Base-by-base conservation (phyloP, 64 coral and sea anemone genomes). In the Montipora cactus region DNA sequence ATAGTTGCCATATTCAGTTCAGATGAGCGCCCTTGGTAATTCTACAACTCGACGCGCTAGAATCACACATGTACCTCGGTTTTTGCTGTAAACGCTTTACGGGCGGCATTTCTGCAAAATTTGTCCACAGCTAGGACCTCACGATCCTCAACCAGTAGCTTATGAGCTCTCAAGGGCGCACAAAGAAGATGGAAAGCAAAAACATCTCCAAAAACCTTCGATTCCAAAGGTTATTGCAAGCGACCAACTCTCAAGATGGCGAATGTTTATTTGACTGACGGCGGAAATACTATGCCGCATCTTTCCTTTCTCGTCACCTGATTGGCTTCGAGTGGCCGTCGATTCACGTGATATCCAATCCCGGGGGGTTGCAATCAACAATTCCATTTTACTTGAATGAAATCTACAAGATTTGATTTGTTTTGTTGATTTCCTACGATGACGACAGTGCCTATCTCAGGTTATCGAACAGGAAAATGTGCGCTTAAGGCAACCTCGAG, bases 211-310 rank as follows among this genome's bases (percentile, higher is more conserved):
- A 49, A 45, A 86, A 86, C 21, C 61, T 25, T 13, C 19, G 50
- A 86, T 86, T 86, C 82, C 82, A 72, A 86, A 78, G 76, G 82
- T 12, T 47, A 67, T 19, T 50, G 46, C 47, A 20, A 1, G 28
- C 44, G 11, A 72, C 15, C 82, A 72, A 72, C 37, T 71, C 45
- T 49, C 82, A 86, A 86, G 82, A 86, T 86, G 82, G 82, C 82
- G 82, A 76, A 13, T 86, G 67, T 59, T 86, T 86, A 49, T 47
- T 72, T 64, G 82, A 49, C 64, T 49, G 66, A 71, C 64, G 82
- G 20, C 8, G 47, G 66, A 70, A 71, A 71, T 86, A 49, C 45
- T 71, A 72, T 68, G 81, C 81, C 5, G 44, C 62, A 71, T 71
- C 67, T 84, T 49, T 49, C 19, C 2, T 71, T 68, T 22, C 37